phyloP scores from a whole-genome alignment of 1,140 invertebrate genomes.

The Heliconius congener region DNA sequence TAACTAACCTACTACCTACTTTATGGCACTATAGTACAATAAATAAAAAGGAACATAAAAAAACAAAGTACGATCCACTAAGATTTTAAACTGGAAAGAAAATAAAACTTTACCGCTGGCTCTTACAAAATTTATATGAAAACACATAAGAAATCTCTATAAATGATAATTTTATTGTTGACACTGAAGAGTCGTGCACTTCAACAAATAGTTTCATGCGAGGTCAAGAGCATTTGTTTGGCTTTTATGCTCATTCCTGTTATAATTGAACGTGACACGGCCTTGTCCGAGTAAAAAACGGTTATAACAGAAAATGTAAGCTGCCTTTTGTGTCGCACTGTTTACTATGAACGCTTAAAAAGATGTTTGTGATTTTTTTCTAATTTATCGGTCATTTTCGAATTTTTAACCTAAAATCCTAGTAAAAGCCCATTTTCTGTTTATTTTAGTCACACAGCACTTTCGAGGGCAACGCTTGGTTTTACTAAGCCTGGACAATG shows the following conservation, averaged over 20 bases:
- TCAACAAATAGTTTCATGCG: not conserved
- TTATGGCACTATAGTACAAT: too few species aligned
- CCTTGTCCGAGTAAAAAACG: conserved; percentile 6
- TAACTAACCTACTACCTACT: not conserved
- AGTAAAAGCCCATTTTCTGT: too few species aligned
- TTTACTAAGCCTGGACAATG: too few species aligned
- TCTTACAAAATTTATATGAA: not conserved
- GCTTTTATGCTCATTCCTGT: conserved; percentile 7
- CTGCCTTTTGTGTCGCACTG: conserved; percentile 3
- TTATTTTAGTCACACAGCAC: too few species aligned
- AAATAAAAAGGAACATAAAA: not conserved
- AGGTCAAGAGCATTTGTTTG: conserved; percentile 13
- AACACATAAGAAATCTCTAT: not conserved
- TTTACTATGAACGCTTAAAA: not conserved
- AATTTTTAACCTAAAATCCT: too few species aligned
- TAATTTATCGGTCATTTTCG: not conserved
- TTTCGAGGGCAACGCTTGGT: too few species aligned
- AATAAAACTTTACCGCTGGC: not conserved
- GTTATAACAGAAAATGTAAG: not conserved
- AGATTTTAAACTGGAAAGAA: not conserved
- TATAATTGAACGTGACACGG: conserved; percentile 7
- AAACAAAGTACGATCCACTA: not conserved
- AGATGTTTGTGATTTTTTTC: not conserved
- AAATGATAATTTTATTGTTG: conserved; percentile 9
- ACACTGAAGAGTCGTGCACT: not conserved